Base-by-base conservation (phyloP, 2,888 invertebrate genomes). In the Philereme vetulata region DNA sequence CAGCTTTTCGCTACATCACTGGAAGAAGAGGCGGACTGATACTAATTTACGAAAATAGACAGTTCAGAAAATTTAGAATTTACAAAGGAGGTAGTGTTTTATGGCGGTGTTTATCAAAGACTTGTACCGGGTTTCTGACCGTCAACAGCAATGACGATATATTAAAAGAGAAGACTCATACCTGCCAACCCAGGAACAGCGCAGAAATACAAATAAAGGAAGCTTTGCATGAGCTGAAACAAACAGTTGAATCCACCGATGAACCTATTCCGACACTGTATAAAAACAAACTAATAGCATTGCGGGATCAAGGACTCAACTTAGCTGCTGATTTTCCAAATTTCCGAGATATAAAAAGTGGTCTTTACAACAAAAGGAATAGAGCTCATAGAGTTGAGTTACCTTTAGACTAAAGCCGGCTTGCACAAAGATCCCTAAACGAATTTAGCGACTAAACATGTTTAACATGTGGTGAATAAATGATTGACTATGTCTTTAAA, bases 1-100 rank as follows among this genome's bases (percentile, higher is more conserved):
- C 42, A 42, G 42, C 42, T 9, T 8, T 42, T 8, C 3, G 1
- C 42, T 42, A 42, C 42, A 42, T n/a, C 4, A 42, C 42, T 4
- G 9, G 42, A 2, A 42, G n/a, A 42, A 7, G 42, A 42, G 42
- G 42, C 9, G 42, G 4, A n/a, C 4, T 3, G 9, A 42, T 42
- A 4, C 21, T 56, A 49, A 49, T 52, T 44, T 38, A 43, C 10
- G 42, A 6, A 51, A 48, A 33, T 38, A 44, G 52, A 45, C 32
- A 33, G 32, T 47, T 33, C 34, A 42, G 42, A 4, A 42, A 42
- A 9, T 42, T 4, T 9, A 42, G 9, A 42, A 42, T n/a, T 34
- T 32, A 40, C 49, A 42, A 46, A 35, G 5, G 45, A 5, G 51
- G 38, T 34, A 60, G 9, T 42, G 42, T 42, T n/a, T 42, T 42